Conservation (phyloP, 2,797 vertebrate species). For the Lemur catta region DNA sequence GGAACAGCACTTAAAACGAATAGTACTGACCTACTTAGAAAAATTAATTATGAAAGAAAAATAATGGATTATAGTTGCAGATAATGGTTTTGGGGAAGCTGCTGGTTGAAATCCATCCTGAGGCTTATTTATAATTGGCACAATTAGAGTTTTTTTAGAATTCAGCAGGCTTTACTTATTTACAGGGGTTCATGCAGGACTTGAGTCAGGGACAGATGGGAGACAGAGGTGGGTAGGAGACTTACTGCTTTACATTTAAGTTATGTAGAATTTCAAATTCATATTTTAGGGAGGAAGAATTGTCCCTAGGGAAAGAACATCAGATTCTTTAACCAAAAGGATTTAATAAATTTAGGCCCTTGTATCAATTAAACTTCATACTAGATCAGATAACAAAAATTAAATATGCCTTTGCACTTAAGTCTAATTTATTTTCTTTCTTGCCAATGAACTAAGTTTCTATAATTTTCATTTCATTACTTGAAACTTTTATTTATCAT, state of each 20-base stretch:
- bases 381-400: constrained; percentile 28
- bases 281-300: not conserved
- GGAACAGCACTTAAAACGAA: constrained; percentile 58
- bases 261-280: constrained; percentile 18
- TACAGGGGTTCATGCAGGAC: constrained; percentile 61
- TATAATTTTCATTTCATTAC: not conserved
- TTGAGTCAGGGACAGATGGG: constrained; percentile 33
- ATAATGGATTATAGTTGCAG: constrained; percentile 82
- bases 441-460: not conserved
- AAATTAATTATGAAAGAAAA: constrained; percentile 83
- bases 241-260: constrained; percentile 27
- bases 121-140: constrained; percentile 83
- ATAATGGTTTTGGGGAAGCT: constrained; percentile 83
- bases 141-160: constrained; percentile 73
- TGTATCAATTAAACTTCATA: constrained; percentile 1
- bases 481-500: not conserved
- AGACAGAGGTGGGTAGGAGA: not conserved
- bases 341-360: constrained; percentile 12
- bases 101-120: constrained; percentile 78
- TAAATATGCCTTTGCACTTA: not conserved
- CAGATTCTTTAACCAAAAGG: not conserved
- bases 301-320: not conserved
- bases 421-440: constrained; percentile 5
- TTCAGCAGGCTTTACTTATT: constrained; percentile 72
- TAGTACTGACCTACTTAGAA: constrained; percentile 83